Conservation (phyloP, 2,797 vertebrate genomes). For the Betta splendens region DNA sequence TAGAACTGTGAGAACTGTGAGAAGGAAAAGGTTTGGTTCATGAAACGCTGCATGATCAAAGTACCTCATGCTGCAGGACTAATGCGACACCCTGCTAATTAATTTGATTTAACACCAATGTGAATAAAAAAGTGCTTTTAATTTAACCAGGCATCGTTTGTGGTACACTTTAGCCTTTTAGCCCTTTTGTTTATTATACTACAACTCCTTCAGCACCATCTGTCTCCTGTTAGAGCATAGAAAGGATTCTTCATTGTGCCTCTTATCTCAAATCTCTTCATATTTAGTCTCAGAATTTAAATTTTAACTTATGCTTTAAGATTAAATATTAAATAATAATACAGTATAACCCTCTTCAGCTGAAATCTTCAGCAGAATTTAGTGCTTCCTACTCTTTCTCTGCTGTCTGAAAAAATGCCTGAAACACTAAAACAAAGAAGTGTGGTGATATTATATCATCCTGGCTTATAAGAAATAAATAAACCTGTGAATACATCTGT, state of each 20-base stretch:
- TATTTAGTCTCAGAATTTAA: background rate
- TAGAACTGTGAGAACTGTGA: background rate
- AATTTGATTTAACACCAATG: background rate
- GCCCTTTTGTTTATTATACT: slow-evolving; percentile 7
- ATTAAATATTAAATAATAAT: background rate
- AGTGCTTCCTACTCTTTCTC: background rate
- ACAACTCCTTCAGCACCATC: slow-evolving; percentile 8
- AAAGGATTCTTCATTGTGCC: slow-evolving; percentile 7
- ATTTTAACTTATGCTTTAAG: background rate
- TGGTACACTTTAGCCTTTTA: background rate
- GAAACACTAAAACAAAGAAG: slow-evolving; percentile 8
- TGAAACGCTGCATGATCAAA: background rate
- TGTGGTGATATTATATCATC: slow-evolving; percentile 12
- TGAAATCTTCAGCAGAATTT: background rate
- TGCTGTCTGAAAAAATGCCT: background rate
- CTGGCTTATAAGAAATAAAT: slow-evolving; percentile 12
- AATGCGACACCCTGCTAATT: background rate
- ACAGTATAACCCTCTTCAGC: background rate
- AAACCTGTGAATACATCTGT: slow-evolving; percentile 43
- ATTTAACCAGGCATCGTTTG: background rate
- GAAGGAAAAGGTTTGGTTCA: slow-evolving; percentile 1
- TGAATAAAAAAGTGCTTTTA: background rate
- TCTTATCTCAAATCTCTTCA: slow-evolving; percentile 8
- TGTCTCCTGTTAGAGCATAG: slow-evolving; percentile 3
- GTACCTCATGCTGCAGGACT: background rate